phyloP scores from a whole-genome alignment of 2,888 invertebrate genomes.

The Nasonia oneida region DNA sequence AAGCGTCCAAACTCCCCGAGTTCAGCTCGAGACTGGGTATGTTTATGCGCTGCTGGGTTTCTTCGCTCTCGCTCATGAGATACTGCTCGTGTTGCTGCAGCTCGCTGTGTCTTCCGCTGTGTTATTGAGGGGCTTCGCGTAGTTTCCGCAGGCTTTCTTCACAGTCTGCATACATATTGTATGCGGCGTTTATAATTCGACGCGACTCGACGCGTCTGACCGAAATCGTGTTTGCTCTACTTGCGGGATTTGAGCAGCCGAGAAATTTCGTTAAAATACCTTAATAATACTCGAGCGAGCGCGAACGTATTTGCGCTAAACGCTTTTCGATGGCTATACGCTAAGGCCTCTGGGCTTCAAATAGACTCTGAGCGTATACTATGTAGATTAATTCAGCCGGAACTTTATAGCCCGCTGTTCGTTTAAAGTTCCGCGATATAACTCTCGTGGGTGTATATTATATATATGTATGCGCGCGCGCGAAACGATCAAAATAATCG shows the following conservation, averaged over 20 bases:
- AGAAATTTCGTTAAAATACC: not conserved
- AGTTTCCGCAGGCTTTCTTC: not conserved
- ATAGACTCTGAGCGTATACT: not conserved
- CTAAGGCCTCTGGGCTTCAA: not conserved
- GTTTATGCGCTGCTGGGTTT: conserved; percentile 11
- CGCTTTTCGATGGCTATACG: not conserved
- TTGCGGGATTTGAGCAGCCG: not conserved
- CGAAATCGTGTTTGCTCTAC: not conserved
- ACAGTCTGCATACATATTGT: no score
- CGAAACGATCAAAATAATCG: not conserved
- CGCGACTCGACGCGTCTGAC: not conserved
- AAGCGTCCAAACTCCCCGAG: not conserved
- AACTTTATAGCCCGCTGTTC: not conserved
- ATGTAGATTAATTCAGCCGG: not conserved
- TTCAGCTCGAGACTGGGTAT: not conserved
- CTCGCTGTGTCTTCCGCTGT: not conserved
- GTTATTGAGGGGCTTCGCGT: not conserved
- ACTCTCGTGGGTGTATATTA: not conserved
- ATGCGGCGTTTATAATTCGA: no score
- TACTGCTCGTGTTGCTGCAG: conserved; percentile 5
- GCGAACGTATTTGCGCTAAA: not conserved
- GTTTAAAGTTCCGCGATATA: not conserved
- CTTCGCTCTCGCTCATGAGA: not conserved
- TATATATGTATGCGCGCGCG: no score
- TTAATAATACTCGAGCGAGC: not conserved